Evolutionary conservation across 2,888 invertebrate genomes (phyloP), one percentile per base, ranked within the genome.

Genomic region (Lomographa bimaculata): DNA sequence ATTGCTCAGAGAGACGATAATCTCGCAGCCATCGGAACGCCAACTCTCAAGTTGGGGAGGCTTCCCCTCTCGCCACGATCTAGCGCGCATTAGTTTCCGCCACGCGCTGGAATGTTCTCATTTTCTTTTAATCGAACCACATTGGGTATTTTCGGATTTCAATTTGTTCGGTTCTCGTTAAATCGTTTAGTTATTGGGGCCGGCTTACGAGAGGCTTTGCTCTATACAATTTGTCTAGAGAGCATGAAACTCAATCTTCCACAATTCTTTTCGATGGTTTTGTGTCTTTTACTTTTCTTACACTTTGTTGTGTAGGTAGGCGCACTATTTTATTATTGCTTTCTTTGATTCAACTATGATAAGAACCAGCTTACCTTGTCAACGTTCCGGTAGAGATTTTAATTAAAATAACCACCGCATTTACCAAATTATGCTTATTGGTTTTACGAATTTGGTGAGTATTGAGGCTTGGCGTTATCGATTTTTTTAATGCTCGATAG

Each of bases 1-100:
- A 83, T 81, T 81, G 79, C 75, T 75, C 54, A 46, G 57, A 64
- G 66, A 71, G 74, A 77, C 77, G 78, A 78, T 83, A 82, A 83
- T 81, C 82, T 78, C 74, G 69, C 71, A 67, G 67, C 69, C 64
- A 72, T 72, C 65, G 63, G 57, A 54, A 64, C 62, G 55, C 59
- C 54, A 54, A 56, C 54, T 54, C 53, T 50, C 49, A 46, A 58
- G 56, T 44, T 46, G 53, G 49, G 53, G 55, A 47, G 54, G 49
- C 50, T 26, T 32, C 25, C 49, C 49, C 50, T n/a, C 47, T 50
- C 49, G 27, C 46, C 50, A 46, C 57, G 59, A 63, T 58, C 61
- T 64, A 64, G 59, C 57, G 54, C 61, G 63, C 65, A 73, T 73
- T 74, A 73, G 70, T 71, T 69, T 61, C 57, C 60, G 59, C 58